Base-by-base conservation (phyloP, 2,797 vertebrate genomes). In the Sciurus carolinensis region DNA sequence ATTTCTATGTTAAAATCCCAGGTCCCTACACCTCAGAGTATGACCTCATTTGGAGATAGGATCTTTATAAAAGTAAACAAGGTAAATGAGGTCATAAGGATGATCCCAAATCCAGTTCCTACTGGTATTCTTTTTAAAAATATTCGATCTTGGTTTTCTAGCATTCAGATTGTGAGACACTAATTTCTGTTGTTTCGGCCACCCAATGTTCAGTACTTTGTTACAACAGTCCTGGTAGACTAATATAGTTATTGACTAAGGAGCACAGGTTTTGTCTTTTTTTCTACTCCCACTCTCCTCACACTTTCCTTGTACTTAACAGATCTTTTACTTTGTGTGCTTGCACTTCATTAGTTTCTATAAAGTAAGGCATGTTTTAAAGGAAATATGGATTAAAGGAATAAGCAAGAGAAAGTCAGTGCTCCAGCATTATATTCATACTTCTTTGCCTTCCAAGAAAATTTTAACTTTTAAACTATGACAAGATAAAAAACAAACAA, bases 381-480 rank as follows among this genome's bases (percentile, higher is more conserved):
- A 87, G 39, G 82, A 93, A 93, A 67, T 85, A 30, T 12, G 57
- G 14, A 81, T 67, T 94, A 97, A 95, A 76, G 77, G 33, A 83
- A 44, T n/a, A 85, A 84, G 64, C 36, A 89, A 59, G 22, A 80
- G 52, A 87, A 93, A 44, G 57, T 72, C 52, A 87, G 52, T 47
- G 33, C 20, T 94, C 9, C 9, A 71, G 17, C 22, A 30, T 76
- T 86, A 10, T 92, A 69, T 39, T 92, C 44, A 64, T 36, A 59
- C 26, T 79, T 89, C 5, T 9, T 87, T 80, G 28, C 36, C 91
- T 94, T 91, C 36, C 54, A 87, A 85, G 26, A 91, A 80, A 95
- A 85, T 76, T 77, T 88, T 75, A 79, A 67, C 39, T 92, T 79
- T 62, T 28, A 81, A 91, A 39, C 52, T 77, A 0, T 69, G 42